Percentiles rank a stretch among this genome's conserved stretches.
These are phyloP conservation scores for Peromyscus californicus DNA, from an alignment of 2,113 vertebrate genomes.

Conservation along the genomic window DNA sequence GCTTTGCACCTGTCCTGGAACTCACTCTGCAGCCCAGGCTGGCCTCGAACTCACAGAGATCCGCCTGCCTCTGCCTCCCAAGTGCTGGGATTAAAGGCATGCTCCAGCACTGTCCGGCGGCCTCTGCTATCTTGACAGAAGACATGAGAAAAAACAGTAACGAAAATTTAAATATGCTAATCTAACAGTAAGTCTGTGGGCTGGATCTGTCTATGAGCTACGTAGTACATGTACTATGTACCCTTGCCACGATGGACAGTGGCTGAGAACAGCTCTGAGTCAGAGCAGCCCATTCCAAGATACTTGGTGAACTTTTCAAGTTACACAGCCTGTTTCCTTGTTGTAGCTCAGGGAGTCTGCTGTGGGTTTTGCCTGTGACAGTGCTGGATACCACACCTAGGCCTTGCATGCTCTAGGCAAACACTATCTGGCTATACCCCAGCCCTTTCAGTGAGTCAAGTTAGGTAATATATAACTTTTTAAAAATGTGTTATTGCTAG, in stretches of 20 bases:
- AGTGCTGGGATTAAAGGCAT: too few species aligned
- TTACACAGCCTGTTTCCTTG: neutral
- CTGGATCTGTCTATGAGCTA: neutral
- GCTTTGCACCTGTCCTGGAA: too few species aligned
- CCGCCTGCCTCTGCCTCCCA: too few species aligned
- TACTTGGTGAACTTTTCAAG: neutral
- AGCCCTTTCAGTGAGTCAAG: neutral
- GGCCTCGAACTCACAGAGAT: too few species aligned
- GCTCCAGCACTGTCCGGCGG: too few species aligned
- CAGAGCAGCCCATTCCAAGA: slow-evolving; percentile 21
- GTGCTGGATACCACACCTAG: neutral
- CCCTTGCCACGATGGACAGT: neutral
- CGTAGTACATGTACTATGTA: neutral
- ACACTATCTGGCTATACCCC: neutral
- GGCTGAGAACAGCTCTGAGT: slow-evolving; percentile 2
- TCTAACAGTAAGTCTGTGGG: neutral
- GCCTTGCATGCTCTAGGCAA: neutral
- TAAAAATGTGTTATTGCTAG: neutral
- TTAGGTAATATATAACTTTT: neutral
- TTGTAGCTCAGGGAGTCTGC: neutral
- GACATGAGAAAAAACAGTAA: neutral
- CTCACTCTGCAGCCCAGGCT: too few species aligned
- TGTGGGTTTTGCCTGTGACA: neutral
- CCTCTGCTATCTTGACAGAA: neutral
- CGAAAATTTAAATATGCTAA: neutral